Base-by-base conservation (phyloP, 2,113 vertebrate species). In the Urocynchramus pylzowi region DNA sequence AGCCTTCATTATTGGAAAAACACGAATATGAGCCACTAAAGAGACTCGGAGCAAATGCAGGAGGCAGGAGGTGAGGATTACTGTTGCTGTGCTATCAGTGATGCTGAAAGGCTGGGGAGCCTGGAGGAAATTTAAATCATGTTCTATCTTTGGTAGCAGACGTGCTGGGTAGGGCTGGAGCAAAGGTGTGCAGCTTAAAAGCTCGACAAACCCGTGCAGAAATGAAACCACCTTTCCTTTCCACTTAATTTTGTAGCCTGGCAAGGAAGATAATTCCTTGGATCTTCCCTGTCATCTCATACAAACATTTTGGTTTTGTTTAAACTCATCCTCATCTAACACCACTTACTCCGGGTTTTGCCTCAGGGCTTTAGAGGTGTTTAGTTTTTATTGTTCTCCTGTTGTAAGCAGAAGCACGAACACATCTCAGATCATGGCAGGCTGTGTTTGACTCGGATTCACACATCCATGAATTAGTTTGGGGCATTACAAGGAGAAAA, bases 91-190 rank as follows among this genome's bases (percentile, higher is more conserved):
- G 79, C 79, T 95, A 30, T 95, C 82, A 89, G 80, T 12, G 87
- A 80, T 83, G 71, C 76, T 92, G 84, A 92, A 84, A 90, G 90
- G 59, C 78, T 71, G 71, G 85, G 52, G 76, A 96, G 79, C 49
- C 69, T 77, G 47, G 61, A 74, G 79, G 41, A 93, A 93, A 93
- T 95, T 91, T 94, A 90, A 96, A 96, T 95, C 75, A 21, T 39
- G 27, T 86, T 93, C 93, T 88, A n/a, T 90, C 68, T 96, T 90
- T 64, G 68, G 85, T 69, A 87, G 85, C 42, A 67, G 64, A 4
- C 88, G 49, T 74, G 73, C 79, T 95, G 90, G 60, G 68, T 30
- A 71, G 79, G 83, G 68, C 42, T 52, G 79, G 65, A 94, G 68
- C 79, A 93, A 61, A 93, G 79, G 85, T 84, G 79, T 44, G 73